A percentile compares a stretch with the other conserved stretches of the same genome.
Evolutionary conservation across 37 sponge, comb jelly and placozoan species (phyloP).

Genomic region (Oscarella lobularis): DNA sequence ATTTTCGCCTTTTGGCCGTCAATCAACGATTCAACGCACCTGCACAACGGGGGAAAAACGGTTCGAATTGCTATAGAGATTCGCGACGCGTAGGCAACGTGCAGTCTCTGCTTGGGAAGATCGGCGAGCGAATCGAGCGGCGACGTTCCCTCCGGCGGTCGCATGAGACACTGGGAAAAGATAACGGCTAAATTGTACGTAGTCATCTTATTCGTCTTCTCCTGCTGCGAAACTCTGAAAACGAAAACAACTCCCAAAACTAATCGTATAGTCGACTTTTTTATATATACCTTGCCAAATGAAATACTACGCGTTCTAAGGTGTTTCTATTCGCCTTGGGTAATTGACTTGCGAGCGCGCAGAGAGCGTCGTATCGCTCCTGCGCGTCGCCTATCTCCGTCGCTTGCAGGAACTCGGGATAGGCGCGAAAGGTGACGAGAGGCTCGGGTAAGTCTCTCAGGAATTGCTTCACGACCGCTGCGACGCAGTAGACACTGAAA

Average conservation of each 20-base stretch:
- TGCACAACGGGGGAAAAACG: no score
- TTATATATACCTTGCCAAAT: constrained; percentile 54
- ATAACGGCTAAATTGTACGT: constrained; percentile 65
- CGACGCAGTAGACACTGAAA: neutral
- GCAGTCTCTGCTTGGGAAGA: constrained; percentile 46
- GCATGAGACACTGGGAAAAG: constrained; percentile 70
- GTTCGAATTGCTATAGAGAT: no score
- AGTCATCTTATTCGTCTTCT: constrained; percentile 58
- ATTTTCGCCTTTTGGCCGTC: neutral
- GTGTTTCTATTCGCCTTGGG: constrained; percentile 51
- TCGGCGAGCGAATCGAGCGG: constrained; percentile 54
- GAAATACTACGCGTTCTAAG: constrained; percentile 62
- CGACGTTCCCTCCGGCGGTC: constrained; percentile 13
- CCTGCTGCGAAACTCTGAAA: constrained; percentile 59
- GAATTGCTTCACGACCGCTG: neutral
- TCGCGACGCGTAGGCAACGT: no score
- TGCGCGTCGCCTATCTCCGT: neutral
- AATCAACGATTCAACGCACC: neutral
- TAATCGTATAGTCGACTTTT: neutral
- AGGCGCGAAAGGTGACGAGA: neutral
- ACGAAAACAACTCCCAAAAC: no score
- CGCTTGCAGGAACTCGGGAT: neutral
- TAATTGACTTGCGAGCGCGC: constrained; percentile 22
- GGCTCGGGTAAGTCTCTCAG: neutral
- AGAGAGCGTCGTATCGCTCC: neutral